Evolutionary conservation across 1,140 invertebrate genomes (phyloP), one percentile per base, ranked within the genome.

Genomic region (Papilio glaucus): DNA sequence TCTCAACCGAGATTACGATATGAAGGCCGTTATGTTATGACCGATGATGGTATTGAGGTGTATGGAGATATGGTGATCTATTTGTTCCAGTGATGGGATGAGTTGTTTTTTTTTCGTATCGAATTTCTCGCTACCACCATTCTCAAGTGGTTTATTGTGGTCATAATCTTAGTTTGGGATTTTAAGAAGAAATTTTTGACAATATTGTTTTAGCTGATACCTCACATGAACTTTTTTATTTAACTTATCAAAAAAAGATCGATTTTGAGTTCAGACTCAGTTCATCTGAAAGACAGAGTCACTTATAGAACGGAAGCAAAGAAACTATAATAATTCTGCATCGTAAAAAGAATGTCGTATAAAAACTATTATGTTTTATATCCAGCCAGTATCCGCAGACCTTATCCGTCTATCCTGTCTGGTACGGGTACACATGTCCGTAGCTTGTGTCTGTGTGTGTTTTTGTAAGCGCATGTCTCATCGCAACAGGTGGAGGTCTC

Each of bases 401-500:
- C 15, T 63, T 39, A 63, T 53, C 45, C 15, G 15, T 53, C 0
- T 18, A n/a, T 63, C 37, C 61, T 21, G 33, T 39, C 61, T 63
- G 15, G 13, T 21, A 15, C 33, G 39, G n/a, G 38, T 68, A 33
- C 29, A 33, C 29, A 33, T 33, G 24, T n/a, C n/a, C 39, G 41
- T 62, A 26, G 21, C 39, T 8, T 42, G 41, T 26, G 18, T 42
- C 21, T 42, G 18, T 72, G 49, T 71, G 26, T 38, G 41, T 53
- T 21, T 62, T 33, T 65, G 18, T 67, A 65, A 10, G 57, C 26
- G 71, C 45, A 62, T 65, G 41, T 72, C 57, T 61, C 38, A 49
- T 45, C 62, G 61, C 71, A 72, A 72, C 71, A 72, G 71, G 71
- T 72, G 42, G 61, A 72, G 61, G 37, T 41, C 61, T 65, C 61